phyloP scores from a whole-genome alignment of 2,113 vertebrate genomes.

The Budorcas taxicolor region DNA sequence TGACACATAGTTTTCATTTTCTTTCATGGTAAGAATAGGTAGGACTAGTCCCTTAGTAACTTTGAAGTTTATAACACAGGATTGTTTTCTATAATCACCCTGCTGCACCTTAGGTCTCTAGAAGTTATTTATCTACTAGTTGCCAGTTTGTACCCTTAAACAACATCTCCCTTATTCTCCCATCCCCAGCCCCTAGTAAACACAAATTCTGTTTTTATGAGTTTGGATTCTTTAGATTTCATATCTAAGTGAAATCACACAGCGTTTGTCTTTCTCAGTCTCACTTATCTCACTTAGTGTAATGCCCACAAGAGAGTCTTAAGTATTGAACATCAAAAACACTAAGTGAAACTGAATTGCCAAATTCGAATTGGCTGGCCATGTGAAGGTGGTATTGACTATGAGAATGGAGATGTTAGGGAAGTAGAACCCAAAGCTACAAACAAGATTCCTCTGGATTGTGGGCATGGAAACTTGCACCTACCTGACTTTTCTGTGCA shows the following conservation, averaged over 20 bases:
- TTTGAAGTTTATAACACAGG: not conserved
- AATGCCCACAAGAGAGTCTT: not conserved
- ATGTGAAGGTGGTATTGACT: not conserved
- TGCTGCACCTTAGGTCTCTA: not conserved
- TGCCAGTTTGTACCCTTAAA: not conserved
- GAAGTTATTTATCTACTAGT: not conserved
- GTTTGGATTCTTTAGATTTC: not conserved
- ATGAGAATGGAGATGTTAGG: not conserved
- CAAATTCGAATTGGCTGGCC: not conserved
- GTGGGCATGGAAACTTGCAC: not conserved
- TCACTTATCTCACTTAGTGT: not conserved
- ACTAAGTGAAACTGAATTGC: not conserved
- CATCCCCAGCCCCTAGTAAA: not conserved
- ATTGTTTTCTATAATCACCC: not conserved
- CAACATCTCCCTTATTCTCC: not conserved
- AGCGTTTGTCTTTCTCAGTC: not conserved
- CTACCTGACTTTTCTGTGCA: not conserved
- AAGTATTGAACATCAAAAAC: not conserved
- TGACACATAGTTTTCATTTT: not conserved
- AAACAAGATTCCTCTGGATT: not conserved
- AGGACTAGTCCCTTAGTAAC: not conserved
- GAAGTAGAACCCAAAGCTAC: not conserved
- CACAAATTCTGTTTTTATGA: not conserved
- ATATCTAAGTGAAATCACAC: not conserved
- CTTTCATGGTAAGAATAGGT: not conserved